A percentile compares a stretch with the other conserved stretches of the same genome.
phyloP scores from a whole-genome alignment of 35 echinoderm and acorn worm genomes.

The Hemicentrotus pulcherrimus region DNA sequence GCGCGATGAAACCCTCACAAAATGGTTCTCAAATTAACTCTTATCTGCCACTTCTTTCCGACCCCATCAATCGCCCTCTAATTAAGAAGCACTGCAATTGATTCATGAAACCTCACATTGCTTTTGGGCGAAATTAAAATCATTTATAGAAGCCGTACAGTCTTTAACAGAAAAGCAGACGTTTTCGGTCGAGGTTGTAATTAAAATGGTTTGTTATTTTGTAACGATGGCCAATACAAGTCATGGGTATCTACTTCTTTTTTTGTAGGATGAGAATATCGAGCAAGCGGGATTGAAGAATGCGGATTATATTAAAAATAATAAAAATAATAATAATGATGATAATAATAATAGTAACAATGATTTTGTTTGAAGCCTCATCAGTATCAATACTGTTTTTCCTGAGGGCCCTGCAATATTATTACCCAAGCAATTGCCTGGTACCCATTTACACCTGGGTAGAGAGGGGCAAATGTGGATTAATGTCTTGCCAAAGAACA shows the following conservation, averaged over 20 bases:
- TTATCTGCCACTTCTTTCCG: neutral
- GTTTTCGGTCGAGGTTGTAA: neutral
- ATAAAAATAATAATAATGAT: constrained; percentile 20
- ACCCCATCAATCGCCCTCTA: neutral
- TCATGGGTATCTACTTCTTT: neutral
- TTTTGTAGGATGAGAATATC: too few relatives aligned
- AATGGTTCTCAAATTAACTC: neutral
- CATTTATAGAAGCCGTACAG: neutral
- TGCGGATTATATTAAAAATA: neutral
- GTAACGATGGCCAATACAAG: neutral
- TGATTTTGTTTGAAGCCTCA: neutral
- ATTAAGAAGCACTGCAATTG: neutral
- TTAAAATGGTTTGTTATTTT: neutral
- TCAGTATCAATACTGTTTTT: neutral
- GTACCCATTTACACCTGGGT: neutral
- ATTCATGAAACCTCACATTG: neutral
- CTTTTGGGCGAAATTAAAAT: neutral
- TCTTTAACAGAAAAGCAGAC: neutral
- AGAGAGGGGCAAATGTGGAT: too few relatives aligned
- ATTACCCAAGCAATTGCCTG: neutral
- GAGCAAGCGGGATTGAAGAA: too few relatives aligned
- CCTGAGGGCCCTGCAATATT: neutral
- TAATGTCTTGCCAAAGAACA: too few relatives aligned
- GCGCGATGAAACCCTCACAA: neutral
- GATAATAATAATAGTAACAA: constrained; percentile 1